Conservation (phyloP, 1,140 invertebrate species). For the Sinonovacula constricta region DNA sequence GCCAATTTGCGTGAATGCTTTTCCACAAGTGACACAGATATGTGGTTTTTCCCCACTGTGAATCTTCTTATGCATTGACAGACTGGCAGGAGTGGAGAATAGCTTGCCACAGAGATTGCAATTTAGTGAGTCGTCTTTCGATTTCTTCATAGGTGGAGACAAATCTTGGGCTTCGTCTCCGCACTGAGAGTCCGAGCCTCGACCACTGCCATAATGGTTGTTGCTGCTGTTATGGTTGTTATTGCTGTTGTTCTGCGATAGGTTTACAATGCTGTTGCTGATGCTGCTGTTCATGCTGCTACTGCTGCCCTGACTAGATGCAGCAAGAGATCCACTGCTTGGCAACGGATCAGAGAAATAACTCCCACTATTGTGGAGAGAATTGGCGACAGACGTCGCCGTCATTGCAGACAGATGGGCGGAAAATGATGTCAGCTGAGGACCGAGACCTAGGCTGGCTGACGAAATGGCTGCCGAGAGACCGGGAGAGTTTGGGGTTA, state of each 20-base stretch:
- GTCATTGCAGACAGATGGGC: slow-evolving; percentile 18
- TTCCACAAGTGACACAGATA: slow-evolving; percentile 62
- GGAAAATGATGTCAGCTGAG: slow-evolving; percentile 22
- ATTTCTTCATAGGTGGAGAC: slow-evolving; percentile 19
- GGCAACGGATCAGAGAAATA: slow-evolving; percentile 7
- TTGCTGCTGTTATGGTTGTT: background rate
- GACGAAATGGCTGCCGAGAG: slow-evolving; percentile 3
- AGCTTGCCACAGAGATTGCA: slow-evolving; percentile 68
- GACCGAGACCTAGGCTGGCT: background rate
- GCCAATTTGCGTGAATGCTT: slow-evolving; percentile 68
- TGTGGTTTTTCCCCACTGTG: slow-evolving; percentile 67
- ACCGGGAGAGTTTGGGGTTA: slow-evolving; percentile 6
- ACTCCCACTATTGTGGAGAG: background rate
- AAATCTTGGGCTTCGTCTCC: slow-evolving; percentile 28
- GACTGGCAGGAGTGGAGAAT: slow-evolving; percentile 64
- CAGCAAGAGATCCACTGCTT: background rate
- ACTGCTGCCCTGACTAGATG: background rate
- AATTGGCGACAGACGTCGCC: background rate
- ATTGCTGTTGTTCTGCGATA: background rate
- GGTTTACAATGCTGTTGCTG: no score
- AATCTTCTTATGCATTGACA: slow-evolving; percentile 70
- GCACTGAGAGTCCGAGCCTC: slow-evolving; percentile 20
- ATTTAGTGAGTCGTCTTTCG: slow-evolving; percentile 48
- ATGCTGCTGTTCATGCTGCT: background rate
- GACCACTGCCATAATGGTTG: background rate